Conservation (phyloP, 2,113 vertebrate species). For the Marmota flaviventris region DNA sequence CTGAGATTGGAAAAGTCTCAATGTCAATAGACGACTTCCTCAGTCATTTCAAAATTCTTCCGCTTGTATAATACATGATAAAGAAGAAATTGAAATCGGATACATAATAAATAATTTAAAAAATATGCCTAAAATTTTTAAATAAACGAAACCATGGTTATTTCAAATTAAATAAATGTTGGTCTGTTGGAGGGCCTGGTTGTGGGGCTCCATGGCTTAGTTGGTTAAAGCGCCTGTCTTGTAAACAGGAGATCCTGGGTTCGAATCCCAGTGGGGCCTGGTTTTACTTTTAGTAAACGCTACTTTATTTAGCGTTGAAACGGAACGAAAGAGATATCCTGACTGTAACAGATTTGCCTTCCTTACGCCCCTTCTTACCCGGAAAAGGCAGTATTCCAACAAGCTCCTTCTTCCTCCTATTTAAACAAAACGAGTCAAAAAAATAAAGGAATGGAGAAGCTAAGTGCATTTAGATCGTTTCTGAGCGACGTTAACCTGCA, state of each 20-base stretch:
- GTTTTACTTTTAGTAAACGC: accelerated
- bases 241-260: slow-evolving; percentile 65
- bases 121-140: not conserved
- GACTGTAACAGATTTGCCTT: not conserved
- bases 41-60: not conserved
- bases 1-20: not conserved
- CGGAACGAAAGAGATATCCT: not conserved
- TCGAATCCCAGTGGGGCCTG: slow-evolving; percentile 64
- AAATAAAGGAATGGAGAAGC: no score
- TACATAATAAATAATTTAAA: not conserved
- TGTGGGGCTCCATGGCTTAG: slow-evolving; percentile 51
- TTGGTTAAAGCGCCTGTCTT: slow-evolving; percentile 63
- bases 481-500: no score
- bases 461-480: not conserved
- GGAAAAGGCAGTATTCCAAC: not conserved
- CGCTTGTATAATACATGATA: not conserved
- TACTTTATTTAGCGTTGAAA: no score
- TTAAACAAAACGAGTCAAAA: not conserved
- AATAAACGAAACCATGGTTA: not conserved
- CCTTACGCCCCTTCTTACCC: no score
- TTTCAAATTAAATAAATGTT: not conserved
- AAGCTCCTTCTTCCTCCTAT: not conserved
- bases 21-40: not conserved
- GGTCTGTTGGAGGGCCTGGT: accelerated
- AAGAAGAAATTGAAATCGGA: not conserved